Conservation (phyloP, 2,797 vertebrate species). For the Erpetoichthys calabaricus region DNA sequence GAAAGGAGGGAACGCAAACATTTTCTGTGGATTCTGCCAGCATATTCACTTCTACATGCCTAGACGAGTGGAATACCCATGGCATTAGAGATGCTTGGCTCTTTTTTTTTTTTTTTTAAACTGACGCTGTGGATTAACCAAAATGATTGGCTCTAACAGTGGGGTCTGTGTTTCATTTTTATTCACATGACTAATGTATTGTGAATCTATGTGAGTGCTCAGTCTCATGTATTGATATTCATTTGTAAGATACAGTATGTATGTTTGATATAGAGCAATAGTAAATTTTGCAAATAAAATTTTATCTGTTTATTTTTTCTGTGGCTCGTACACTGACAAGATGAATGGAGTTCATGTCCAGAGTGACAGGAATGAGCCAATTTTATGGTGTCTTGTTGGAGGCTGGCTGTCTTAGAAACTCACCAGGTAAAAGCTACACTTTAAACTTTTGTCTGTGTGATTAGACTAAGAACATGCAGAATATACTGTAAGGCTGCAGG, state of each 20-base stretch:
- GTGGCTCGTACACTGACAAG: too few species aligned
- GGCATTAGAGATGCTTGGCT: conserved; percentile 40
- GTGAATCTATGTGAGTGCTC: conserved; percentile 13
- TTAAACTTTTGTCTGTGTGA: too few species aligned
- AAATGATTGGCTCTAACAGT: conserved; percentile 14
- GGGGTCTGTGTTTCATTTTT: conserved; percentile 18
- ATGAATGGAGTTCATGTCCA: too few species aligned
- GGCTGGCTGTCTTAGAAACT: too few species aligned
- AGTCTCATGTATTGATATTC: conserved; percentile 26
- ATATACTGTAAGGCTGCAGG: too few species aligned
- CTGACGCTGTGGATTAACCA: conserved; percentile 32
- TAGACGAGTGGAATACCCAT: conserved; percentile 34
- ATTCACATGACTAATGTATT: conserved; percentile 20
- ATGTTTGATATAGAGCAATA: conserved; percentile 23
- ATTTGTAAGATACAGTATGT: conserved; percentile 20
- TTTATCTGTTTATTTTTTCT: conserved; percentile 6
- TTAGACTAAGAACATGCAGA: too few species aligned
- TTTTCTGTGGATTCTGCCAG: conserved; percentile 15
- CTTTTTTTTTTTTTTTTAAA: conserved; percentile 28
- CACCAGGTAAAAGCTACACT: too few species aligned
- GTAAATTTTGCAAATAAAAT: conserved; percentile 55
- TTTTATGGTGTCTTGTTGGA: too few species aligned
- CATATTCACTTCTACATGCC: conserved; percentile 26
- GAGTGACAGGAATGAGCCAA: too few species aligned
- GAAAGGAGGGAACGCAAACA: background rate